Percentiles rank a stretch among this genome's conserved stretches.
Conservation (phyloP, 2,113 vertebrate genomes). For the Rhinolophus ferrumequinum region DNA sequence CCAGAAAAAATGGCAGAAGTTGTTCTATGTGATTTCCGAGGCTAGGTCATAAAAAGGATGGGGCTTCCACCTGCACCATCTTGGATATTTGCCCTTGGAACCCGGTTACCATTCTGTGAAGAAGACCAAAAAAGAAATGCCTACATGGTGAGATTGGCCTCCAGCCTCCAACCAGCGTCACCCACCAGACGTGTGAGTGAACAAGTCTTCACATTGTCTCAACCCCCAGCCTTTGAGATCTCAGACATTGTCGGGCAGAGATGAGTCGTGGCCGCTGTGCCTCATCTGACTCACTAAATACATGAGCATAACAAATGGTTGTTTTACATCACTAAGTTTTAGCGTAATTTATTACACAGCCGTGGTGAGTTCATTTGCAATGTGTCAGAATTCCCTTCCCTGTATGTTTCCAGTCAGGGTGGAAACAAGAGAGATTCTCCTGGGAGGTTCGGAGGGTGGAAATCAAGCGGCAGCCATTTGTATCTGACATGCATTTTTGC, state of each 20-base stretch:
- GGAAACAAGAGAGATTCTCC: background rate
- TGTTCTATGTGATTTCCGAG: background rate
- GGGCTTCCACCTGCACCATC: accelerated
- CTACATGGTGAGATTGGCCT: background rate
- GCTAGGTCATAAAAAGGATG: background rate
- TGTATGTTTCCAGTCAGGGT: background rate
- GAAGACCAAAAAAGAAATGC: background rate
- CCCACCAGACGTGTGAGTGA: background rate
- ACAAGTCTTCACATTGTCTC: background rate
- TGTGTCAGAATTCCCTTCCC: background rate
- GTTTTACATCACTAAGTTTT: background rate
- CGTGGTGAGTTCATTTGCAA: background rate
- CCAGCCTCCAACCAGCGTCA: background rate
- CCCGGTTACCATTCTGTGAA: background rate
- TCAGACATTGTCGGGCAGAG: accelerated
- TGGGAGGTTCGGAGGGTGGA: background rate
- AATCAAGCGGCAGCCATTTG: background rate
- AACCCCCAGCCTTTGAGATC: background rate
- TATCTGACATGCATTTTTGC: accelerated
- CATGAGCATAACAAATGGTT: background rate
- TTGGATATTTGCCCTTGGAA: background rate
- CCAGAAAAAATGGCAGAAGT: background rate
- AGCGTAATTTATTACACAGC: background rate
- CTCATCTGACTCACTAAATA: background rate
- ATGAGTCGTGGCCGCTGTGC: background rate